A percentile compares a stretch with the other conserved stretches of the same genome.
Evolutionary conservation across 2,888 invertebrate genomes (phyloP).

Genomic region (Sarcophaga caerulescens): DNA sequence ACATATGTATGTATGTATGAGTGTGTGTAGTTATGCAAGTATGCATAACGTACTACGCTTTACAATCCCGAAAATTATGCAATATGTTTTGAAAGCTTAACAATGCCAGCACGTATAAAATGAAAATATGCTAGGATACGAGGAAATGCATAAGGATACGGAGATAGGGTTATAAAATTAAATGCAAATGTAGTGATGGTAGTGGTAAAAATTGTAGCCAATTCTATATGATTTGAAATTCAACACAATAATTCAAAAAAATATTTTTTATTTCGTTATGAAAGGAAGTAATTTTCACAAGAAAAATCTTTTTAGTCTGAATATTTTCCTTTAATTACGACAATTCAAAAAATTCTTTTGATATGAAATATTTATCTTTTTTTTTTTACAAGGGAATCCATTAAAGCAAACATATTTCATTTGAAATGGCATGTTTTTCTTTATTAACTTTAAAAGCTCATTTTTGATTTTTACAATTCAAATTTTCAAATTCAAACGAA

Average conservation of each 20-base stretch:
- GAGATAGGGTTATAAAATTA: not conserved
- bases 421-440: too few relatives aligned
- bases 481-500: too few relatives aligned
- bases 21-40: not conserved
- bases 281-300: too few relatives aligned
- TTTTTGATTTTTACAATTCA: too few relatives aligned
- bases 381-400: too few relatives aligned
- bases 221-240: not conserved
- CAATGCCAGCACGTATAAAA: constrained; percentile 1
- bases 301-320: not conserved
- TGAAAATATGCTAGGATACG: not conserved
- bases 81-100: constrained; percentile 6
- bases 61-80: not conserved
- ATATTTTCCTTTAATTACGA: not conserved
- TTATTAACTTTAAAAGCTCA: too few relatives aligned
- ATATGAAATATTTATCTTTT: not conserved
- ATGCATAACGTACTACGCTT: not conserved
- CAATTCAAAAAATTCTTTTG: not conserved
- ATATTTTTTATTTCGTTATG: too few relatives aligned
- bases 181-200: not conserved
- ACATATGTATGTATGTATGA: not conserved
- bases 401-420: too few relatives aligned
- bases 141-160: not conserved
- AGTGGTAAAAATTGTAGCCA: not conserved
- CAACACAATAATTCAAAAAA: too few relatives aligned